These are phyloP conservation scores for Xylota segnis DNA, from an alignment of 2,888 invertebrate species.

Conservation along the genomic window DNA sequence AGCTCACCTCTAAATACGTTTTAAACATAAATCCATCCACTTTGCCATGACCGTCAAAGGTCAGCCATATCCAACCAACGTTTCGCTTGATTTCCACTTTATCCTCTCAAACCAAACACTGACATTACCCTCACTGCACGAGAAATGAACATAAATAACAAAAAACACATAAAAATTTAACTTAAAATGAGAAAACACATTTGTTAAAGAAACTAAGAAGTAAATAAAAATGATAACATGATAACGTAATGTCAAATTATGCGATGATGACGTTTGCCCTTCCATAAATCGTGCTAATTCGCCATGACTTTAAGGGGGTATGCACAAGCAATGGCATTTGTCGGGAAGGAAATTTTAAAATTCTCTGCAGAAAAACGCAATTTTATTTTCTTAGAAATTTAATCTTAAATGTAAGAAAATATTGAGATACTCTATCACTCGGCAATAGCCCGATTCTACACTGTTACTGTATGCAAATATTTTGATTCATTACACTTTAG, in stretches of 20 bases:
- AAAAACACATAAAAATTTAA: background rate
- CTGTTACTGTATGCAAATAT: background rate
- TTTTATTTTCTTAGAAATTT: slow-evolving; percentile 31
- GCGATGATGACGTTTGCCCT: slow-evolving; percentile 18
- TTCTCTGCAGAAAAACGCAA: background rate
- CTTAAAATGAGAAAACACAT: background rate
- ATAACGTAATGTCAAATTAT: slow-evolving; percentile 32
- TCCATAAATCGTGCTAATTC: background rate
- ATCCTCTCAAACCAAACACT: background rate
- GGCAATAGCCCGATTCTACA: background rate
- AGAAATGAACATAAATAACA: background rate
- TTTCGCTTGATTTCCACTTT: background rate
- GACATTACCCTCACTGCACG: background rate
- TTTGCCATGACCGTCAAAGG: background rate
- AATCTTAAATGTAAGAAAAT: slow-evolving; percentile 13
- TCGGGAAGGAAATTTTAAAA: background rate
- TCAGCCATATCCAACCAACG: too few relatives aligned
- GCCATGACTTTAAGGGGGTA: background rate
- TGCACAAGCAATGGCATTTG: too few relatives aligned
- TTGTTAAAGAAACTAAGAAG: slow-evolving; percentile 18
- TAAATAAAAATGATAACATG: slow-evolving; percentile 50
- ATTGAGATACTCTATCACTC: slow-evolving; percentile 13
- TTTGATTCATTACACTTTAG: slow-evolving; percentile 7
- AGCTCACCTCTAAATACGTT: background rate
- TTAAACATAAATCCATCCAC: background rate